Conservation (phyloP, 2,888 invertebrate genomes). For the Chouioia cunea region DNA sequence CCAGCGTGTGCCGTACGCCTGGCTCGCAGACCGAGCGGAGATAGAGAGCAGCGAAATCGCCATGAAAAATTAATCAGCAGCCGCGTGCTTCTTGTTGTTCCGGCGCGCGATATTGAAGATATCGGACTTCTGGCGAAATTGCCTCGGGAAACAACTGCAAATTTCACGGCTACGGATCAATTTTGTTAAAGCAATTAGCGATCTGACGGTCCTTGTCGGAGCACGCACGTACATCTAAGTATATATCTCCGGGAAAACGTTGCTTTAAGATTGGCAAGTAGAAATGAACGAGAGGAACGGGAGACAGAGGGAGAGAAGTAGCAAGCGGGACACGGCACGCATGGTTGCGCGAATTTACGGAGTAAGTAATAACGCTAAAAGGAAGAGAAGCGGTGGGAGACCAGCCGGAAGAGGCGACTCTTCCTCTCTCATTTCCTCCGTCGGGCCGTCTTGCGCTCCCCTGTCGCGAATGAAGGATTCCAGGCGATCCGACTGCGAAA, state of each 20-base stretch:
- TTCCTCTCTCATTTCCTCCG: conserved; percentile 34
- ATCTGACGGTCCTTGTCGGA: background rate
- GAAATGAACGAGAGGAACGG: conserved; percentile 61
- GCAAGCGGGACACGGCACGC: conserved; percentile 48
- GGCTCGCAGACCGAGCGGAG: no score
- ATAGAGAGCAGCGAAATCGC: conserved; percentile 10
- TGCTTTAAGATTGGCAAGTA: conserved; percentile 64
- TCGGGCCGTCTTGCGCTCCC: conserved; percentile 17
- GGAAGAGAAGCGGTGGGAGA: conserved; percentile 50
- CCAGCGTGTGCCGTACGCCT: no score
- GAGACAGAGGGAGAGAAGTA: conserved; percentile 54
- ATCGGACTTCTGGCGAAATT: no score
- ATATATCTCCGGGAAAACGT: background rate
- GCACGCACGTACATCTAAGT: background rate
- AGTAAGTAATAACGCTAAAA: conserved; percentile 19
- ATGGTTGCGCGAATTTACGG: conserved; percentile 43
- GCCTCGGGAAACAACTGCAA: no score
- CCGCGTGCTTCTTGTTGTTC: background rate
- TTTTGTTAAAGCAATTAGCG: no score
- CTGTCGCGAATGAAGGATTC: conserved; percentile 32
- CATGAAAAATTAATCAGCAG: conserved; percentile 39
- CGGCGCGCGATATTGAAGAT: conserved; percentile 44
- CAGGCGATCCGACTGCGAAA: conserved; percentile 3
- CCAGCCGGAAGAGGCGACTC: conserved; percentile 56
- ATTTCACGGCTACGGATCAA: no score